Evolutionary conservation across 2,113 vertebrate genomes (phyloP), one percentile per base, ranked within the genome.

Genomic region (Phoenicopterus ruber): DNA sequence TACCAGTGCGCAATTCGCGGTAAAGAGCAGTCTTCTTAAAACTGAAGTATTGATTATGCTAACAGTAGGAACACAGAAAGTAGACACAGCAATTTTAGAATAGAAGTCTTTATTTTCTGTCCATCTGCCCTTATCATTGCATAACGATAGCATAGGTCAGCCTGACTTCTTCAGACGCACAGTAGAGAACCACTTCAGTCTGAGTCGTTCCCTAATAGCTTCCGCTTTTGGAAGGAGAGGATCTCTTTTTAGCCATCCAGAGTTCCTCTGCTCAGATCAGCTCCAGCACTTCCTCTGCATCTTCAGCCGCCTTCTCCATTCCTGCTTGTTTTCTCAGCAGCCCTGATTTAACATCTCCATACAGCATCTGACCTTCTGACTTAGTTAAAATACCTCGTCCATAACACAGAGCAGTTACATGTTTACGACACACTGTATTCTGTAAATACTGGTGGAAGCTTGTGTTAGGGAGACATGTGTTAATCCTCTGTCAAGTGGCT

Each of bases 251-350:
- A 94, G 90, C 44, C 72, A 93, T 54, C 55, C 69, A 46, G 88
- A 87, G 83, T 4, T 94, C 83, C 92, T 81, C 83, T 81, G 92
- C 93, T 93, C 46, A 10, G 78, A 90, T 69, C 57, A 87, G 78
- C 66, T 95, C 87, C 93, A 88, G 93, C 78, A 87, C 87, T 96
- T 96, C 91, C 91, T 89, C 95, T 93, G 86, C 77, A 86, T 65
- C 83, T 87, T 82, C 77, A 92, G 57, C 49, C 28, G 28, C 78
- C 65, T 87, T 65, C 90, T 73, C 72, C 31, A 31, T 10, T 91
- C 34, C 80, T 89, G 65, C 46, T 52, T 81, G 52, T 89, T 94
- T 96, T 93, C 83, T 66, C 72, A 42, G 19, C 61, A 52, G 65
- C 29, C 63, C 65, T 71, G 58, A 82, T 65, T 47, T 78, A 79